Percentiles rank a stretch among this genome's conserved stretches.
phyloP scores from a whole-genome alignment of 2,113 vertebrate species.

The Podarcis cretensis region DNA sequence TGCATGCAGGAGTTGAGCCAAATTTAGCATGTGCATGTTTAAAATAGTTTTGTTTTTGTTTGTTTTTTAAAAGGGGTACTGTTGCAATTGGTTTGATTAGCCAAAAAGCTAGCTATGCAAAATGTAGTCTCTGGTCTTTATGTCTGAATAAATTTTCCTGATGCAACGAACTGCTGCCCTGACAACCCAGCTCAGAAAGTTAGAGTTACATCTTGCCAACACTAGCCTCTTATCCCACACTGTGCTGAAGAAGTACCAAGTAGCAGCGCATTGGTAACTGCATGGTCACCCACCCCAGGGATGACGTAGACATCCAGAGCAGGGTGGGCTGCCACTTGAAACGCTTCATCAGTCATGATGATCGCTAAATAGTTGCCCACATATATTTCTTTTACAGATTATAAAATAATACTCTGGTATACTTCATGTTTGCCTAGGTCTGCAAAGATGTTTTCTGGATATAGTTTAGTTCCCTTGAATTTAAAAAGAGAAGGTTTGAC shows the following conservation, averaged over 20 bases:
- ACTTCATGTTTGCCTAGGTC: slow-evolving; percentile 64
- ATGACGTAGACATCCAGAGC: not conserved
- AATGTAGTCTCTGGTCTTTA: slow-evolving; percentile 53
- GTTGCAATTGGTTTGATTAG: slow-evolving; percentile 57
- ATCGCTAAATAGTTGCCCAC: slow-evolving; percentile 25
- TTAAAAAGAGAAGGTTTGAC: slow-evolving; percentile 27
- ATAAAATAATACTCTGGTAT: slow-evolving; percentile 41
- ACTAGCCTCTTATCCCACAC: not conserved
- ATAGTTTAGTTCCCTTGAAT: not conserved
- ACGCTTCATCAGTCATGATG: not conserved
- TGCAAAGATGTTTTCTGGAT: slow-evolving; percentile 21
- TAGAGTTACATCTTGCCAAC: not conserved
- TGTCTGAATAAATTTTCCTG: slow-evolving; percentile 41
- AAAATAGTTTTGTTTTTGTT: not conserved
- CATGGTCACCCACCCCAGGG: not conserved
- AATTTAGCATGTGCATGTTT: not conserved
- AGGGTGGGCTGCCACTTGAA: not conserved
- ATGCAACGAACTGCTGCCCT: slow-evolving; percentile 3
- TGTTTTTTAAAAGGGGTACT: no score
- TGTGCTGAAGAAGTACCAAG: not conserved
- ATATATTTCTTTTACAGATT: not conserved
- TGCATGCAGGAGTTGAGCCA: not conserved
- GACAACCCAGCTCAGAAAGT: not conserved
- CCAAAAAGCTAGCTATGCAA: slow-evolving; percentile 39
- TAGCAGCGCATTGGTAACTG: not conserved